phyloP scores from a whole-genome alignment of 2,797 vertebrate genomes.

The Lutjanus campechanus region DNA sequence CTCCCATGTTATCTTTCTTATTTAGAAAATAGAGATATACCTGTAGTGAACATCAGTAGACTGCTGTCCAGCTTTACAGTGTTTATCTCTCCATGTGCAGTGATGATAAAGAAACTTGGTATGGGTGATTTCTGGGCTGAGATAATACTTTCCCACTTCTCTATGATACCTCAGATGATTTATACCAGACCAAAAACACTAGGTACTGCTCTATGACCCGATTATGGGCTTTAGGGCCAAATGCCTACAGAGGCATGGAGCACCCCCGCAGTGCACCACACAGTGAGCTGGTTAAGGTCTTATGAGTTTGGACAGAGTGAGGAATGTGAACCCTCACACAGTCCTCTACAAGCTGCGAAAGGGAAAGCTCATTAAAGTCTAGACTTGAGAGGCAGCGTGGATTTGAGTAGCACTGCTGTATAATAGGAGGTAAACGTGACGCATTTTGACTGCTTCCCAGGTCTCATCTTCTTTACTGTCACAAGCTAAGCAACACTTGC shows the following conservation, averaged over 20 bases:
- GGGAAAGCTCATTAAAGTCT: conserved; percentile 84
- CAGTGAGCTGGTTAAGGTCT: conserved; percentile 83
- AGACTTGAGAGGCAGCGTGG: conserved; percentile 65
- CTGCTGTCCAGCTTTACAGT: conserved; percentile 19
- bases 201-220: conserved; percentile 59
- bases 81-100: conserved; percentile 2
- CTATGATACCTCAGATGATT: conserved; percentile 41
- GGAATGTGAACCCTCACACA: conserved; percentile 84
- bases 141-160: background rate
- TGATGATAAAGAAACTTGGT: conserved; percentile 3
- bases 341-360: conserved; percentile 70
- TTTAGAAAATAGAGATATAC: background rate
- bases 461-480: conserved; percentile 45
- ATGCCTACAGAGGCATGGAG: conserved; percentile 59
- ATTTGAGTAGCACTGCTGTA: conserved; percentile 62
- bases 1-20: too few species aligned
- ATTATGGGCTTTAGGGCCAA: conserved; percentile 64
- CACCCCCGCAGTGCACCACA: conserved; percentile 74
- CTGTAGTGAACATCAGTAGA: conserved; percentile 6
- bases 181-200: conserved; percentile 35
- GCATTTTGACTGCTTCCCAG: conserved; percentile 40
- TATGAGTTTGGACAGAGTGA: conserved; percentile 79
- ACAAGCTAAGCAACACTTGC: conserved; percentile 17
- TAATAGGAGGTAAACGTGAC: conserved; percentile 46
- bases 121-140: background rate